Conservation (phyloP, 2,797 vertebrate species). For the Iguana delicatissima region DNA sequence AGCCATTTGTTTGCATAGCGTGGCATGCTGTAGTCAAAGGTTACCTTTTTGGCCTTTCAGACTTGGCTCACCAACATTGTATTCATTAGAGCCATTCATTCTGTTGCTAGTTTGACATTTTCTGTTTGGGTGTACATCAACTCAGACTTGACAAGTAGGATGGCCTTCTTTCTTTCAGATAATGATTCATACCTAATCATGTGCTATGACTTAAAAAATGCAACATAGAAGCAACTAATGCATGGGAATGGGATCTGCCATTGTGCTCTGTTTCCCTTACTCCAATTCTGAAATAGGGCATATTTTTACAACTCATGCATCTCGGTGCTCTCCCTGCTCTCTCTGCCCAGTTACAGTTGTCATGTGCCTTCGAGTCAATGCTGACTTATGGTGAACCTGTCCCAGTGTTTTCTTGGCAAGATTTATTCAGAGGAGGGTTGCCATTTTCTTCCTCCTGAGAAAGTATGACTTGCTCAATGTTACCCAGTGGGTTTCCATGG, state of each 20-base stretch:
- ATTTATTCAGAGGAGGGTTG: no score
- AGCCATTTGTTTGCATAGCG: not conserved
- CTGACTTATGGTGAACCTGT: no score
- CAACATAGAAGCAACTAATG: not conserved
- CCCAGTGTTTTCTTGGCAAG: no score
- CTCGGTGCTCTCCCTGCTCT: not conserved
- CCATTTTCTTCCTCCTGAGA: no score
- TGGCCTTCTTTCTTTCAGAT: constrained; percentile 1
- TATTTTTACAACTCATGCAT: not conserved
- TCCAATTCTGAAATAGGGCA: not conserved
- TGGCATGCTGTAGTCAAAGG: not conserved
- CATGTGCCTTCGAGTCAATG: no score
- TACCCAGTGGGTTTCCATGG: no score
- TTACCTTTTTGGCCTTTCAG: constrained; percentile 5
- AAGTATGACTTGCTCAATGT: no score
- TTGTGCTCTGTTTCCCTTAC: not conserved
- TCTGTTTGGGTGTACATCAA: not conserved
- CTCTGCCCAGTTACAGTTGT: no score
- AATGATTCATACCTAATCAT: not conserved
- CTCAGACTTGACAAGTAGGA: not conserved
- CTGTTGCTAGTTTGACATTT: constrained; percentile 1
- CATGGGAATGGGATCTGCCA: not conserved
- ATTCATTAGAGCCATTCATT: not conserved
- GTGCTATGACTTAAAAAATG: not conserved
- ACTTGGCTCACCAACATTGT: not conserved